Evolutionary conservation across 2,113 vertebrate genomes (phyloP), one percentile per base, ranked within the genome.

Genomic region (Odontophorus gujanensis): DNA sequence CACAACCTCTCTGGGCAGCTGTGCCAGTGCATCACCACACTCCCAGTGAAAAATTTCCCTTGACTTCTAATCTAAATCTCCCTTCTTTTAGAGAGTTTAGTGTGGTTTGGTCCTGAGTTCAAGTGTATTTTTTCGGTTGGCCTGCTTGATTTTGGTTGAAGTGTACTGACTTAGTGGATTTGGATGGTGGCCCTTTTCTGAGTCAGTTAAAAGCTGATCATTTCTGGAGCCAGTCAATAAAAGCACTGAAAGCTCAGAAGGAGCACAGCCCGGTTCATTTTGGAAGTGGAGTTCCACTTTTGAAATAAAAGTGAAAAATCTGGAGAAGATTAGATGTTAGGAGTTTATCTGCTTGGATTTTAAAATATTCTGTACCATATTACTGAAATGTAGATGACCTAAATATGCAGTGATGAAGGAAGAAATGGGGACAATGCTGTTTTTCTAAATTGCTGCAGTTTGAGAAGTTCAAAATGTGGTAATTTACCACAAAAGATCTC

Each of bases 151-250:
- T 21, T 36, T 75, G 30, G 13, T 57, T 74, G 53, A 61, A 89
- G 48, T 13, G 43, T 28, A 38, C 26, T 73, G 30, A 34, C 20
- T 62, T 89, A 74, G 36, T 68, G 53, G 53, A 79, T 84, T 89
- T 95, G 91, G 69, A 73, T 87, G 66, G 8, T 78, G 57, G 34
- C 45, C 55, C 20, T 95, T 77, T 84, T 78, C 61, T 81, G 91
- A 71, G 34, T 43, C 32, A 50, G 58, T 85, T 45, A 63, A 89
- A 73, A 87, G 13, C 53, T 43, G 68, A 85, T 34, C 32, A 57
- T 86, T 32, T 43, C 26, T 65, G 53, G 40, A 81, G 15, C 8
- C 48, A 87, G 43, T 89, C 53, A 53, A 53, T 47, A 89, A 59
- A 87, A 75, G 50, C 24, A 57, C 28, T 32, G 76, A 42, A 62